These are phyloP conservation scores for Orestias chungarensis DNA, from an alignment of 2,797 vertebrate species.

Conservation along the genomic window DNA sequence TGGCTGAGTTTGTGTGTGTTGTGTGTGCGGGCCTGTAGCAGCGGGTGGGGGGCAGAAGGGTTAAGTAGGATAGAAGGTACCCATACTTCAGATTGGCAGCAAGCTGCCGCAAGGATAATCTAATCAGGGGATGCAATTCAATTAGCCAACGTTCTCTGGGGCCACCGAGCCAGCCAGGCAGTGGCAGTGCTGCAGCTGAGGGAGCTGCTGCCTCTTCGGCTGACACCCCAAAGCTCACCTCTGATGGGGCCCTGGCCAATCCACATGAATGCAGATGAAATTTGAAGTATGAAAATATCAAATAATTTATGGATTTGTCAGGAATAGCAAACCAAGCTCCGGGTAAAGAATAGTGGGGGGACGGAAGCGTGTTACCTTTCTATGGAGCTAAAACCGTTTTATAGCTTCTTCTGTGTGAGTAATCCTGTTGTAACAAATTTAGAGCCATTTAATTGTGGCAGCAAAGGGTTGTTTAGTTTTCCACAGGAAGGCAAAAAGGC, in stretches of 20 bases:
- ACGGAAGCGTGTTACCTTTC: slow-evolving; percentile 41
- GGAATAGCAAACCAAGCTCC: slow-evolving; percentile 79
- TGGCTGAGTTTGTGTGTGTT: slow-evolving; percentile 50
- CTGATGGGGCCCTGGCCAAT: slow-evolving; percentile 75
- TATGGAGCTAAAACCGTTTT: slow-evolving; percentile 48
- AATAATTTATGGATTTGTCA: slow-evolving; percentile 99
- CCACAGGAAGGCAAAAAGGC: background rate
- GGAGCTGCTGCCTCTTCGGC: slow-evolving; percentile 68
- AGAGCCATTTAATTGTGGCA: background rate
- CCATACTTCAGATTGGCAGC: slow-evolving; percentile 99
- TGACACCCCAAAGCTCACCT: slow-evolving; percentile 80
- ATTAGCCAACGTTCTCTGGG: slow-evolving; percentile 98
- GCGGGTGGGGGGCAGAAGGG: slow-evolving; percentile 97
- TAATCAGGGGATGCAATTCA: slow-evolving; percentile 99
- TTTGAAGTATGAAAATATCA: slow-evolving; percentile 99
- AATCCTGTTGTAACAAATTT: slow-evolving; percentile 34
- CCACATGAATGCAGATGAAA: slow-evolving; percentile 99
- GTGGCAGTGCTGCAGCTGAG: slow-evolving; percentile 84
- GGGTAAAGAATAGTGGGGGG: slow-evolving; percentile 68
- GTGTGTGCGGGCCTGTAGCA: slow-evolving; percentile 86
- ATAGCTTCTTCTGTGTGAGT: slow-evolving; percentile 43
- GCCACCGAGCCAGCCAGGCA: slow-evolving; percentile 89
- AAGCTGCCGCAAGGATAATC: slow-evolving; percentile 99
- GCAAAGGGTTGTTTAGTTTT: background rate
- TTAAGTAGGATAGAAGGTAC: slow-evolving; percentile 99